Base-by-base conservation (phyloP, 2,797 vertebrate species). In the Smutsia temminckii region DNA sequence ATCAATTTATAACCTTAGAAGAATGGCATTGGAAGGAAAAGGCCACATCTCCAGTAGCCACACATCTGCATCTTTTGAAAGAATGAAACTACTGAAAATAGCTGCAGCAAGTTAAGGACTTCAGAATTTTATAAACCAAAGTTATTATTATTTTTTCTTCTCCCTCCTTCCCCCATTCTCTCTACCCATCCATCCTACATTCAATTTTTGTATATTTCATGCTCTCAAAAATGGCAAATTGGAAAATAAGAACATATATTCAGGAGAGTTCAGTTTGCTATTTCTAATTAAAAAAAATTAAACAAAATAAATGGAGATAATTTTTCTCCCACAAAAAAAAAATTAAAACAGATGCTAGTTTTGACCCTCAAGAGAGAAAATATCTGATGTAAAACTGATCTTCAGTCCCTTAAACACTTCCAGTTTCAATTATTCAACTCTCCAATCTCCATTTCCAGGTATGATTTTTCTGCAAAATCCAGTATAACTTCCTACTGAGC, bases 1-100 rank as follows among this genome's bases (percentile, higher is more conserved):
- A 98, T 98, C 98, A 98, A 95, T 96, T 95, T 71, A 74, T 21
- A 63, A 81, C 10, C 46, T 46, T 46, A 46, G 46, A 46, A 46
- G 11, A 46, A 46, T 46, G 46, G 46, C 46, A 11, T 46, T 46
- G 11, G 32, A 25, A 68, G n/a, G 27, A 85, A 64, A 25, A 32
- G 10, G 2, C 4, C 46, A 34, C 12, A 74, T 80, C 23, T 46
- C 42, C 6, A 23, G 18, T 23, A 72, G 57, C 69, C 77, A 34
- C n/a, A 59, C 8, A 79, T 42, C 34, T 59, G 10, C 3, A 34
- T 21, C 29, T 75, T 53, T 59, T 37, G 6, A 40, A 63, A 42
- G 37, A 68, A 61, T 29, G 32, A 79, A 77, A 12, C 18, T 80
- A 29, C 10, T 69, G 29, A 51, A 93, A 93, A 85, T 20, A 75